Percentiles rank a stretch among this genome's conserved stretches.
These are phyloP conservation scores for Listrodromus nycthemerus DNA, from an alignment of 2,888 invertebrate species.

Conservation along the genomic window DNA sequence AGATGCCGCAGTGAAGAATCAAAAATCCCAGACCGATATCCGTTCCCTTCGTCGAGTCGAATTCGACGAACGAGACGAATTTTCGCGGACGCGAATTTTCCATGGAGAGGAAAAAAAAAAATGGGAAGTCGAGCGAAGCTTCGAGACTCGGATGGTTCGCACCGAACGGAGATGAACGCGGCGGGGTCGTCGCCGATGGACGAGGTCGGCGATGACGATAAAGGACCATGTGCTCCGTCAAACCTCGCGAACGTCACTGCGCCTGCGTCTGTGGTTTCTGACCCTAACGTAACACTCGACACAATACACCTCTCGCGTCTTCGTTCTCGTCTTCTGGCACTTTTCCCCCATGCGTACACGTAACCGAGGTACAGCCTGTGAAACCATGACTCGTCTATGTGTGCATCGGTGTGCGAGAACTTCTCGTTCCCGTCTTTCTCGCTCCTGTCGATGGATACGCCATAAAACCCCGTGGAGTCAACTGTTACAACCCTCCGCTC, in stretches of 20 bases:
- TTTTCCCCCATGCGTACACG: constrained; percentile 30
- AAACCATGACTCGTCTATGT: constrained; percentile 18
- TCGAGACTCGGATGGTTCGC: constrained; percentile 10
- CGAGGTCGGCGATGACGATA: constrained; percentile 56
- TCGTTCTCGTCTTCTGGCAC: constrained; percentile 52
- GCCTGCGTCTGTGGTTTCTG: constrained; percentile 81
- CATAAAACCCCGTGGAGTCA: constrained; percentile 76
- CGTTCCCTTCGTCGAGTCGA: neutral
- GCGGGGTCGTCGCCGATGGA: constrained; percentile 40
- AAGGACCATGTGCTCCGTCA: constrained; percentile 82
- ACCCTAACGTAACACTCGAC: constrained; percentile 72
- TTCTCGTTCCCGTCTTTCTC: constrained; percentile 72
- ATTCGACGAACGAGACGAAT: neutral
- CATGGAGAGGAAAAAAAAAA: constrained; percentile 25
- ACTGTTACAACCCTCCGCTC: constrained; percentile 76
- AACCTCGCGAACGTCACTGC: constrained; percentile 80
- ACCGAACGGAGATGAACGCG: constrained; percentile 43
- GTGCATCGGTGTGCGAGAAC: constrained; percentile 25
- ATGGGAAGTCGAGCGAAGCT: neutral
- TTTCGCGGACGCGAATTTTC: neutral
- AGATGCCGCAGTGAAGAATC: constrained; percentile 29
- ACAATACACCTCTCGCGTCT: constrained; percentile 61
- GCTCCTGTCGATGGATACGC: constrained; percentile 76
- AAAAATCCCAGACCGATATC: neutral
- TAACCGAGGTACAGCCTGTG: constrained; percentile 14